These are phyloP conservation scores for Halichoeres trimaculatus DNA, from an alignment of 2,113 vertebrate genomes.

Conservation along the genomic window DNA sequence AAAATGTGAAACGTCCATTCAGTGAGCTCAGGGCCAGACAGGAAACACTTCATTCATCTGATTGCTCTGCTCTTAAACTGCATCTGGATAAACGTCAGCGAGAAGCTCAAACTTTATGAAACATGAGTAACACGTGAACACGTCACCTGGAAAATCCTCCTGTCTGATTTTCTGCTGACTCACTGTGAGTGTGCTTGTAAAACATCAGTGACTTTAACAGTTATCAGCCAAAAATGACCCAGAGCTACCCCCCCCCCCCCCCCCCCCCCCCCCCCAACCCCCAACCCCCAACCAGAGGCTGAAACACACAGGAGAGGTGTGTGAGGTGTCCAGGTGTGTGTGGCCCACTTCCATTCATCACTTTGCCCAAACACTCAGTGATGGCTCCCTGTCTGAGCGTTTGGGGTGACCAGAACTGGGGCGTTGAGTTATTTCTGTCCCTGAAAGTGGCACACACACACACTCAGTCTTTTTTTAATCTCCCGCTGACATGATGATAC, in stretches of 20 bases:
- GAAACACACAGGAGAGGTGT: background rate
- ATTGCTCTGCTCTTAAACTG: no score
- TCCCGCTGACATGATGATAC: background rate
- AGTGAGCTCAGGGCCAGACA: no score
- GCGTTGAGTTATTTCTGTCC: conserved; percentile 67
- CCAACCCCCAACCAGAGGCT: conserved; percentile 3
- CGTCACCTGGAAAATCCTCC: background rate
- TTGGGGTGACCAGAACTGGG: conserved; percentile 59
- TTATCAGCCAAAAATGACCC: background rate
- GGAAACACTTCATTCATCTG: no score
- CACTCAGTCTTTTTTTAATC: conserved; percentile 1
- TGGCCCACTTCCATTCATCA: conserved; percentile 48
- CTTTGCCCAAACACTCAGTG: conserved; percentile 29
- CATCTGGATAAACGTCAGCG: no score
- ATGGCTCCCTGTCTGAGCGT: conserved; percentile 30
- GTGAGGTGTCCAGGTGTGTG: conserved; percentile 14
- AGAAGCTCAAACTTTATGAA: no score
- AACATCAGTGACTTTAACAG: conserved; percentile 5
- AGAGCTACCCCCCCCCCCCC: conserved; percentile 7
- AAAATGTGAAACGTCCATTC: no score
- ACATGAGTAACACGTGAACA: no score
- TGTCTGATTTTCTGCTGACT: conserved; percentile 26
- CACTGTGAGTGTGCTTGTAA: conserved; percentile 3
- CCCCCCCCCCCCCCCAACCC: conserved; percentile 1
- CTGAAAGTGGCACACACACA: conserved; percentile 55